Evolutionary conservation across 2,888 invertebrate genomes (phyloP).

Genomic region (Rhorus exstirpatorius): DNA sequence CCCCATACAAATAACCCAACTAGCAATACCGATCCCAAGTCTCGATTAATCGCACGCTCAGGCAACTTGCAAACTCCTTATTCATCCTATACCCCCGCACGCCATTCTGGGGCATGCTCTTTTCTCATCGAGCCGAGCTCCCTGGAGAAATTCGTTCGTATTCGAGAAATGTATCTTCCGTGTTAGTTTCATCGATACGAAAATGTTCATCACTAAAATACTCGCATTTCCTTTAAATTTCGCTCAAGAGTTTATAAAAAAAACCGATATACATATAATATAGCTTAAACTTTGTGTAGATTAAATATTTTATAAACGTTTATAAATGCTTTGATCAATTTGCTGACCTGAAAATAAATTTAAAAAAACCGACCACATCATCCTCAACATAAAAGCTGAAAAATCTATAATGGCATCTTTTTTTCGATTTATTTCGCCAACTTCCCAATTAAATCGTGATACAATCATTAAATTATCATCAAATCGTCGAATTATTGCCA

Average conservation of each 20-base stretch:
- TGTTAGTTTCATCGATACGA: neutral
- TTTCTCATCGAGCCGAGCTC: constrained; percentile 41
- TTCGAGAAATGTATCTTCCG: constrained; percentile 47
- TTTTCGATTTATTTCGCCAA: too few relatives aligned
- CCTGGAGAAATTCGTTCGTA: constrained; percentile 46
- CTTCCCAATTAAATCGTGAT: neutral
- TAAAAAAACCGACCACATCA: too few relatives aligned
- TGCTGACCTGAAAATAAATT: too few relatives aligned
- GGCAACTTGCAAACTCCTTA: constrained; percentile 43
- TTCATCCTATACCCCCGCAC: neutral
- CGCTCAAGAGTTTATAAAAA: neutral
- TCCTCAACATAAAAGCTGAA: too few relatives aligned
- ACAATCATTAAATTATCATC: neutral
- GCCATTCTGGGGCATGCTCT: neutral
- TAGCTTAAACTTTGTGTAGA: too few relatives aligned
- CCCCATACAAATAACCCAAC: constrained; percentile 16
- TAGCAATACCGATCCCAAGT: constrained; percentile 41
- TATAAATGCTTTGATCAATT: too few relatives aligned
- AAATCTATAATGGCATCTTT: too few relatives aligned
- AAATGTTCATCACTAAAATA: neutral
- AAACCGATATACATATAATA: neutral
- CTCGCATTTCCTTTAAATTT: neutral
- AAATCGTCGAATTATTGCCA: neutral
- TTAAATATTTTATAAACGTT: too few relatives aligned
- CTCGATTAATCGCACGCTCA: constrained; percentile 55